Evolutionary conservation across 2,888 invertebrate genomes (phyloP), one percentile per base, ranked within the genome.

Genomic region (Shargacucullia verbasci): DNA sequence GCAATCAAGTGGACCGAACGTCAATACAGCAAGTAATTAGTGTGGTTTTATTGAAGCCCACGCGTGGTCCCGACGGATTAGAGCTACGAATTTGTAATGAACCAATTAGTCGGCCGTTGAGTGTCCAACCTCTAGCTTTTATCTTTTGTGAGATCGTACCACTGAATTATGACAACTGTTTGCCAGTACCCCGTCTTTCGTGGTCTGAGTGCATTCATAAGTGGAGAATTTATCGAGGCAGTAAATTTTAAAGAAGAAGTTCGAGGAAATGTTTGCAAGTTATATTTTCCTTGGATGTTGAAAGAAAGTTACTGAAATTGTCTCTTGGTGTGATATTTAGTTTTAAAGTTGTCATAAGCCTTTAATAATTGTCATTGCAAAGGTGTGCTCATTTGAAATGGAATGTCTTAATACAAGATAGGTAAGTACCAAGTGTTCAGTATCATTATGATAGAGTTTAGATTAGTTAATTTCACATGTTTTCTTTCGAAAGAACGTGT

Each of bases 21-120:
- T 73, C 70, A 75, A 77, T 77, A 69, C 63, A 58, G 70, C 62
- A 68, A 73, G 72, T 73, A 78, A 78, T 83, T 83, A 80, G 77
- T 71, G 60, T 64, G 65, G 64, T 53, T 66, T 76, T 79, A 68
- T 73, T 73, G 73, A 68, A 61, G 48, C 57, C 50, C 46, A 71
- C 58, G 60, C 59, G 66, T 65, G 54, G 58, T 60, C 58, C 69
- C 64, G 64, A 67, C 64, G 77, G 63, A 52, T 60, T 44, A 59
- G 38, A 70, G 56, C 48, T 35, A 71, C 78, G 84, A 84, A 85
- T 86, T 76, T 78, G 77, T 86, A 85, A 86, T 85, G 83, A 86
- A 82, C 81, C 83, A 84, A 87, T 86, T 86, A 83, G 71, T 76
- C 73, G 64, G 58, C 65, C 59, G 65, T 60, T 74, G 70, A 74